Evolutionary conservation across 2,888 invertebrate species (phyloP).

Genomic region (Dastarcus helophoroides): DNA sequence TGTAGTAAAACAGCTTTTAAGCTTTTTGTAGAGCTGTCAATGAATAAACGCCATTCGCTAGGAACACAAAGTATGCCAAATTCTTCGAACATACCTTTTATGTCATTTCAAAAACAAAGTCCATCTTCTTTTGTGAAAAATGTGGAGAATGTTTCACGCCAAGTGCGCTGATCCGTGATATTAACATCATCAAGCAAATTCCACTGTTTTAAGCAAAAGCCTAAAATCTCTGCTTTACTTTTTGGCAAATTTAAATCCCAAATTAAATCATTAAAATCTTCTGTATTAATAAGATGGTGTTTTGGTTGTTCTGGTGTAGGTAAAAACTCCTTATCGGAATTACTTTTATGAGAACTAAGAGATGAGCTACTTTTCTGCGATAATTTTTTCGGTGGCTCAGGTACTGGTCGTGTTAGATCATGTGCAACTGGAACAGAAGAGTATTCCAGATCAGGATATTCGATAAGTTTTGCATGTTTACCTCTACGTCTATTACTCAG

Average conservation of each 20-base stretch:
- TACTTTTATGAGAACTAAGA: conserved; percentile 4
- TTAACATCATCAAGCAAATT: conserved; percentile 14
- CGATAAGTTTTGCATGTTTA: conserved; percentile 11
- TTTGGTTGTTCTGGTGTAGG: conserved; percentile 9
- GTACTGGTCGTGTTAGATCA: conserved; percentile 5
- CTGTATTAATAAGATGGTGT: conserved; percentile 12
- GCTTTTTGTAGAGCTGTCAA: conserved; percentile 13
- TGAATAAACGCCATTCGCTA: conserved; percentile 15
- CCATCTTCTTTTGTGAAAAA: conserved; percentile 16
- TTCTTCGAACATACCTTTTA: conserved; percentile 15
- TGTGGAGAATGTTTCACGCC: conserved; percentile 12
- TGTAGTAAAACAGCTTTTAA: conserved; percentile 16
- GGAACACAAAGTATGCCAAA: conserved; percentile 13
- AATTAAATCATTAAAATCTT: conserved; percentile 16
- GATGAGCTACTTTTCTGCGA: conserved; percentile 9
- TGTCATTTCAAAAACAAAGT: conserved; percentile 16
- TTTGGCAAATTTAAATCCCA: conserved; percentile 17
- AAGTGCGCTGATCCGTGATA: conserved; percentile 9
- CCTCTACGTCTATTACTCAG: conserved; percentile 11
- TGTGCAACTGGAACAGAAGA: conserved; percentile 8
- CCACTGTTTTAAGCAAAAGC: conserved; percentile 14
- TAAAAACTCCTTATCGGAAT: no score
- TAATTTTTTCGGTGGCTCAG: conserved; percentile 7
- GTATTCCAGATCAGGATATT: conserved; percentile 11
- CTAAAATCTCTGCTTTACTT: conserved; percentile 15